Evolutionary conservation across 2,797 vertebrate genomes (phyloP), one percentile per base, ranked within the genome.

Genomic region (Hippopotamyrus pictus): DNA sequence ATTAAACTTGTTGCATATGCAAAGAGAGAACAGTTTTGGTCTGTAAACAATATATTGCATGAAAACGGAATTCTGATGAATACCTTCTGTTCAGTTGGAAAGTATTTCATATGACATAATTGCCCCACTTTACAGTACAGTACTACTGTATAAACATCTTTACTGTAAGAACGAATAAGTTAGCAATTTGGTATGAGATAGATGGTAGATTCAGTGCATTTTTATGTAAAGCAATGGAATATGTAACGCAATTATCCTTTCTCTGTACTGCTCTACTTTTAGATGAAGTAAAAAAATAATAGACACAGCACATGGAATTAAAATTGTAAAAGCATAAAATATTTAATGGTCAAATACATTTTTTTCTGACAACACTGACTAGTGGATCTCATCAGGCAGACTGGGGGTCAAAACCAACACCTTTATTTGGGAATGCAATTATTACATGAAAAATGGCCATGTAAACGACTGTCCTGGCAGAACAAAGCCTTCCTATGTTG

Each of bases 1-100:
- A 95, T 96, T 95, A 95, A 94, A 93, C 94, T 93, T 90, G 85
- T 93, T 95, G 94, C 92, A 91, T 93, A 94, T 94, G 93, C 94
- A 94, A 90, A 94, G 92, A 91, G 92, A 93, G 92, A 91, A 89
- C 85, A 92, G 91, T 93, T 88, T 88, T 86, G 48, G 92, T 91
- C 92, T 91, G 90, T 92, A 93, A 94, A 92, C 92, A 94, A 92
- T 91, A 91, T 90, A 90, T 91, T 92, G 89, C 92, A 37, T 86
- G 82, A 19, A 84, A 37, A 51, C 73, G 65, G 62, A 83, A 73
- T 83, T 83, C 53, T 88, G 86, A 87, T 79, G 87, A 89, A 87
- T 86, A 59, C 33, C 82, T 17, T 33, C 12, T 57, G 41, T 48
- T 65, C 22, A 85, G 5, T 22, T 37, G 3, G 69, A 86, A 54